Base-by-base conservation (phyloP, 2,113 vertebrate genomes). In the Larimichthys polyactis region DNA sequence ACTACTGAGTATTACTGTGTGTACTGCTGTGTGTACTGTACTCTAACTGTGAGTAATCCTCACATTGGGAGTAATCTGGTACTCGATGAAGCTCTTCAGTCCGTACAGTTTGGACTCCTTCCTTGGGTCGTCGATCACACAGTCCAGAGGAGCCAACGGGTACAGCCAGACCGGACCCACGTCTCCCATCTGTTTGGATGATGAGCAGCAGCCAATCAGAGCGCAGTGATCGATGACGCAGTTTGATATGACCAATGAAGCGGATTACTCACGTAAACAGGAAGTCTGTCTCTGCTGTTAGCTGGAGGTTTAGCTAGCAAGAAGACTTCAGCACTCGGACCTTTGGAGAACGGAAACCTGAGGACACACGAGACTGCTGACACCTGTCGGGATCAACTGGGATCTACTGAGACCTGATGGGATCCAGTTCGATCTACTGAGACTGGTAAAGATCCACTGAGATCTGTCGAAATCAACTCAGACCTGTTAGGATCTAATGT, bases 81-180 rank as follows among this genome's bases (percentile, higher is more conserved):
- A 99, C 20, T 99, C 97, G 27, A 98, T 99, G 93, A 97, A 99
- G 93, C 97, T 99, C 94, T 98, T 99, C 65, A 99, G 94, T 55
- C 97, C 97, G 3, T 99, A 98, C 95, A 98, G 95, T 93, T 99
- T 99, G 81, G 97, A 95, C 62, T 97, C 97, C 78, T 98, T 99
- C 91, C 95, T 97, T 16, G 97, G 97, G 86, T 98, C 97, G 27
- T 96, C 97, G 44, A 99, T 97, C 78, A 97, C 92, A 87, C 97
- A 98, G 91, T 97, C 97, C 91, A 98, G 94, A 0, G 97, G 96
- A 80, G 94, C 89, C 77, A 95, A 89, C 64, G 97, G 96, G 86
- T 99, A 99, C 15, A 96, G 89, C 97, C 97, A 99, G 94, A 99
- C 97, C 0, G 97, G 96, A 69, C 97, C 97, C 77, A 98, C 96